Evolutionary conservation across 2,888 invertebrate genomes (phyloP).

Genomic region (Mayetiola destructor): DNA sequence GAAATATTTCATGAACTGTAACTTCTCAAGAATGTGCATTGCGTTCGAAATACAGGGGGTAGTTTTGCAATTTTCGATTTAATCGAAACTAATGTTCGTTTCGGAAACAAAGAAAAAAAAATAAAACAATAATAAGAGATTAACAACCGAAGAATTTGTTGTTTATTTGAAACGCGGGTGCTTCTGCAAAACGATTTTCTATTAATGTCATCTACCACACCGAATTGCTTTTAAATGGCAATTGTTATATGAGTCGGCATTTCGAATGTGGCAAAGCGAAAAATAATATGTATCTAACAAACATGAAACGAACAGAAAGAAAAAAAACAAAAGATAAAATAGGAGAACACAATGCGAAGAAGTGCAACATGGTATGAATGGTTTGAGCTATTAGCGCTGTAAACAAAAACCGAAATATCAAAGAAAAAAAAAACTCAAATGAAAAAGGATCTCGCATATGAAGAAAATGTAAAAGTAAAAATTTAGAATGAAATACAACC

Average conservation of each 20-base stretch:
- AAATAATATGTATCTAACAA: neutral
- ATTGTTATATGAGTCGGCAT: constrained; percentile 4
- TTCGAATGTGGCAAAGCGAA: neutral
- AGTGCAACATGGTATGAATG: too few species aligned
- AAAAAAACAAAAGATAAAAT: neutral
- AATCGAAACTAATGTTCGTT: too few species aligned
- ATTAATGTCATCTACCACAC: constrained; percentile 3
- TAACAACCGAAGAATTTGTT: neutral
- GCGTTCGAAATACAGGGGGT: neutral
- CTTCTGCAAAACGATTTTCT: neutral
- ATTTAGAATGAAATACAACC: too few species aligned
- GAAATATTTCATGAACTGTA: too few species aligned
- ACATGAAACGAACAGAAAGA: neutral
- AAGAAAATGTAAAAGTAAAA: too few species aligned
- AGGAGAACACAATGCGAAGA: neutral
- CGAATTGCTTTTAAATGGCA: constrained; percentile 9
- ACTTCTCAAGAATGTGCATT: too few species aligned
- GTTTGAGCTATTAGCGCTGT: too few species aligned
- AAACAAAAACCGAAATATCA: too few species aligned
- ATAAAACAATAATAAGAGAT: neutral
- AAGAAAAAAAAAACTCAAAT: too few species aligned
- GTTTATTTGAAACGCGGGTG: neutral
- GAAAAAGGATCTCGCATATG: too few species aligned
- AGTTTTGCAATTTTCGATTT: neutral
- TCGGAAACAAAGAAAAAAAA: neutral